Conservation (phyloP, 1,140 invertebrate genomes). For the Colletes latitarsis region DNA sequence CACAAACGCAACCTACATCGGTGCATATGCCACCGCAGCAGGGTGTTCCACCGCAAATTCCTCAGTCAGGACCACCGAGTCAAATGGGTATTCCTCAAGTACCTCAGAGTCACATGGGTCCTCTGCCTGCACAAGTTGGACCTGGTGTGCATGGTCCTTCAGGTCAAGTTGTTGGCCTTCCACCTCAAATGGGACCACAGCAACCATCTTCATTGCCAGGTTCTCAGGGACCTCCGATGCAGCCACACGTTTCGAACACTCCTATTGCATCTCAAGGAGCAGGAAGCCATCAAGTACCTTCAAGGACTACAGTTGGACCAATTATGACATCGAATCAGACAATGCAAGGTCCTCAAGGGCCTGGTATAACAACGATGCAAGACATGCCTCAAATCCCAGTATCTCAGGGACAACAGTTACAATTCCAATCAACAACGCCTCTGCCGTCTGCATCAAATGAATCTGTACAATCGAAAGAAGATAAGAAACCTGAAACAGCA, state of each 20-base stretch:
- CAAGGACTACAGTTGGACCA: slow-evolving; percentile 25
- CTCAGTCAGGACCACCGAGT: slow-evolving; percentile 44
- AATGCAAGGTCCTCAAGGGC: slow-evolving; percentile 44
- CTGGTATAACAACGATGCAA: slow-evolving; percentile 48
- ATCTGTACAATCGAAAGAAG: slow-evolving; percentile 53
- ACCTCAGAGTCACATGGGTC: slow-evolving; percentile 45
- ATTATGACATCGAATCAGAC: slow-evolving; percentile 37
- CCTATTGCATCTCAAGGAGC: slow-evolving; percentile 53
- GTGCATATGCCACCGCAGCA: slow-evolving; percentile 57
- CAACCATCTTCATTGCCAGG: slow-evolving; percentile 42
- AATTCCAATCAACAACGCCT: slow-evolving; percentile 46
- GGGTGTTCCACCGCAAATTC: slow-evolving; percentile 30
- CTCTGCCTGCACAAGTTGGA: slow-evolving; percentile 39
- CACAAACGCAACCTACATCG: slow-evolving; percentile 43
- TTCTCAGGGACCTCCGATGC: slow-evolving; percentile 49
- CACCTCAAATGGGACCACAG: slow-evolving; percentile 56
- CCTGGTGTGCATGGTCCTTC: slow-evolving; percentile 40
- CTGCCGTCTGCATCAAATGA: slow-evolving; percentile 50
- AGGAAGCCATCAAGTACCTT: slow-evolving; percentile 44
- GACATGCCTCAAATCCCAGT: slow-evolving; percentile 46
- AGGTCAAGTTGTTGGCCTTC: slow-evolving; percentile 47
- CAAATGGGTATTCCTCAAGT: slow-evolving; percentile 58
- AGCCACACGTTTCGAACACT: slow-evolving; percentile 46
- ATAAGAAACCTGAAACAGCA: slow-evolving; percentile 73
- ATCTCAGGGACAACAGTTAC: slow-evolving; percentile 53